Evolutionary conservation across 1,140 invertebrate genomes (phyloP).

Genomic region (Drosophila tropicalis): DNA sequence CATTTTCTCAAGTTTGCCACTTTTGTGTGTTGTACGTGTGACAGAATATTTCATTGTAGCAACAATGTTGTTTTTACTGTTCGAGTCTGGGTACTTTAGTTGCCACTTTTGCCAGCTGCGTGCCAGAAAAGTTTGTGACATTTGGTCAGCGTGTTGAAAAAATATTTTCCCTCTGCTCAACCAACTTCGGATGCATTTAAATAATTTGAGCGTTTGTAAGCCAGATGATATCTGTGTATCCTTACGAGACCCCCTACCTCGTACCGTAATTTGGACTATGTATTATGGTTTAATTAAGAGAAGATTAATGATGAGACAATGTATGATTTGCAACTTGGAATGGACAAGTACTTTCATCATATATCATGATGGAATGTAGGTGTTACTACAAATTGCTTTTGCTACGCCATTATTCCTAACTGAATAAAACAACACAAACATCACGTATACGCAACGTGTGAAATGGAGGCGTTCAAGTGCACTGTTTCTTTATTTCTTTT

Average conservation of each 20-base stretch:
- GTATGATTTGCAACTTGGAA: not conserved
- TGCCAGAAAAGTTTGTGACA: slow-evolving; percentile 54
- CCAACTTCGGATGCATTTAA: slow-evolving; percentile 60
- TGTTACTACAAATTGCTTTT: not conserved
- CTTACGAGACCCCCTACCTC: too few species aligned
- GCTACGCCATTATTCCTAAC: slow-evolving; percentile 13
- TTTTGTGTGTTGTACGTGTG: slow-evolving; percentile 46
- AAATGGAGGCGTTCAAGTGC: slow-evolving; percentile 41
- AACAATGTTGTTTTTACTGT: slow-evolving; percentile 71
- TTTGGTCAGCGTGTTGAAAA: slow-evolving; percentile 44
- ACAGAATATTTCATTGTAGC: slow-evolving; percentile 70
- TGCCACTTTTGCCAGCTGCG: slow-evolving; percentile 48
- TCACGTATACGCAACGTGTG: slow-evolving; percentile 68
- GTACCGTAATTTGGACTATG: not conserved
- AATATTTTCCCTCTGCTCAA: slow-evolving; percentile 43
- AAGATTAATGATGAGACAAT: slow-evolving; percentile 1
- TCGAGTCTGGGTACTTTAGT: slow-evolving; percentile 35
- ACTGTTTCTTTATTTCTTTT: slow-evolving; percentile 15
- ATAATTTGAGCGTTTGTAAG: slow-evolving; percentile 57
- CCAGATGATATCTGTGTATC: slow-evolving; percentile 9
- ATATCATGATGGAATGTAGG: not conserved
- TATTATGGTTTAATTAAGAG: not conserved
- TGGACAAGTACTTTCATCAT: not conserved
- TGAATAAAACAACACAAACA: slow-evolving; percentile 35
- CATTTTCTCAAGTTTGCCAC: slow-evolving; percentile 65